A percentile compares a stretch with the other conserved stretches of the same genome.
Evolutionary conservation across 2,888 invertebrate species (phyloP).

Genomic region (Xanthorhoe spadicearia): DNA sequence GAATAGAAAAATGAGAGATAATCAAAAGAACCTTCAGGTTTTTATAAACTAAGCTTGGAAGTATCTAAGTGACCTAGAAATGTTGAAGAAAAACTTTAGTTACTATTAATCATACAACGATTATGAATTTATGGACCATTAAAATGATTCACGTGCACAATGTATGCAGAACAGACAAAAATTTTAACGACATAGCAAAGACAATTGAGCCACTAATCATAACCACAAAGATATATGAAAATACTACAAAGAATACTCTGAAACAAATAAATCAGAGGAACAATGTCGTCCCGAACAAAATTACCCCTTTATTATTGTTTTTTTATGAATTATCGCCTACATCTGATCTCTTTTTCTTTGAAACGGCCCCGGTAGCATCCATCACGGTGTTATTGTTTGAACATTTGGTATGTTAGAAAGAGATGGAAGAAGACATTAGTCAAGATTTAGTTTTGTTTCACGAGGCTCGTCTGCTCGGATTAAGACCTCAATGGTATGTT

Average conservation of each 20-base stretch:
- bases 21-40: background rate
- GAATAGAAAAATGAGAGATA: background rate
- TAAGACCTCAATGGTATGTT: constrained; percentile 55
- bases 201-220: constrained; percentile 46
- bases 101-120: constrained; percentile 29
- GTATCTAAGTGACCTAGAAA: constrained; percentile 2
- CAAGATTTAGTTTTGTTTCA: constrained; percentile 72
- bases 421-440: constrained; percentile 61
- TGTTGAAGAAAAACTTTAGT: constrained; percentile 9
- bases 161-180: constrained; percentile 36
- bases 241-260: constrained; percentile 46
- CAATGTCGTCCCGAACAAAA: constrained; percentile 65
- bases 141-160: constrained; percentile 41
- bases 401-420: constrained; percentile 58
- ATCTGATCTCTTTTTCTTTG: constrained; percentile 73
- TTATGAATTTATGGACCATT: constrained; percentile 39
- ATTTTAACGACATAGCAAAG: constrained; percentile 40
- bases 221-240: constrained; percentile 44
- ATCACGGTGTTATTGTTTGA: constrained; percentile 74
- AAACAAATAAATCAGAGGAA: constrained; percentile 65
- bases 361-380: constrained; percentile 70
- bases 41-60: background rate
- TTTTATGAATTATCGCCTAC: constrained; percentile 78
- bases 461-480: constrained; percentile 64
- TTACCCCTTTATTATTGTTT: constrained; percentile 73